Conservation (phyloP, 2,797 vertebrate genomes). For the Falco concolor region DNA sequence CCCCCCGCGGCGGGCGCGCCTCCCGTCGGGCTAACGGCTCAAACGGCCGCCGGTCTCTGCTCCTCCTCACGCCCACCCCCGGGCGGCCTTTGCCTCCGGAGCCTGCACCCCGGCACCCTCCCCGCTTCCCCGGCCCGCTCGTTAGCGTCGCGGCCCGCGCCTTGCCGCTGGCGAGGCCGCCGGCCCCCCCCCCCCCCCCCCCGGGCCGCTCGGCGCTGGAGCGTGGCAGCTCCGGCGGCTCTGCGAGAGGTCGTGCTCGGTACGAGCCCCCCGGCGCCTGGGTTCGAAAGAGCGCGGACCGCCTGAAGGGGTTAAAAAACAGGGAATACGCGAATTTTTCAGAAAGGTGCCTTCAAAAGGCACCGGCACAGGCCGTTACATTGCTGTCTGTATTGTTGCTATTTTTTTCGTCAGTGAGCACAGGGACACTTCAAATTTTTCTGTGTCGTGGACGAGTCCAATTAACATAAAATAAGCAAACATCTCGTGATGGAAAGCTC, state of each 20-base stretch:
- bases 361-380: accelerated
- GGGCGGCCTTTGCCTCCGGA: not conserved
- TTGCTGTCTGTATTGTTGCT: accelerated
- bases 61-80: too few relatives aligned
- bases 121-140: too few relatives aligned
- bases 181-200: too few relatives aligned
- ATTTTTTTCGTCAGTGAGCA: not conserved
- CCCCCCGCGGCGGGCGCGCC: too few relatives aligned
- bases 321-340: accelerated
- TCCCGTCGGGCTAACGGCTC: not conserved
- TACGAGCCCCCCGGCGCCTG: accelerated
- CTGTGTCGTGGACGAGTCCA: accelerated
- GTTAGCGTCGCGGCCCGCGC: too few relatives aligned
- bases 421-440: accelerated
- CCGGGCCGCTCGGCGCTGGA: too few relatives aligned
- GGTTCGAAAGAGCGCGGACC: accelerated
- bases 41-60: not conserved
- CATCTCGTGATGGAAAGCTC: not conserved
- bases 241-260: too few relatives aligned
- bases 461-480: not conserved
- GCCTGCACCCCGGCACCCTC: not conserved
- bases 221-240: accelerated
- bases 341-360: not conserved
- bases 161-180: too few relatives aligned
- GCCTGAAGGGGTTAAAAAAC: accelerated